Base-by-base conservation (phyloP, 1,140 invertebrate species). In the Thaumatotibia leucotreta region DNA sequence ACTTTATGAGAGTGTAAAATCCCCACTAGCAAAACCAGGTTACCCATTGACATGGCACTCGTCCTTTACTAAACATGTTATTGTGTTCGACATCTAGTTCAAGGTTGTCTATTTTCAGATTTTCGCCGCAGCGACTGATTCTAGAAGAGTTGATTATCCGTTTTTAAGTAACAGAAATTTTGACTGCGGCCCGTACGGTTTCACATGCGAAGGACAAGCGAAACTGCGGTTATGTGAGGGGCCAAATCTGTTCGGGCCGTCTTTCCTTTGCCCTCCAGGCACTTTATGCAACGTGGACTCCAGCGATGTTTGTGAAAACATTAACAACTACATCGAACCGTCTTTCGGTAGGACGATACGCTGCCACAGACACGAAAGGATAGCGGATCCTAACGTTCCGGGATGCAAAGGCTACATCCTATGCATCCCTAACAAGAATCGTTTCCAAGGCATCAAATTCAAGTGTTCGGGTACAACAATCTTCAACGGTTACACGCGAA, bases 391-490 rank as follows among this genome's bases (percentile, higher is more conserved):
- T 0, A 86, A 61, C 33, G 84, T 91, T 0, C 77, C 85, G 0
- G 79, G 75, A 2, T 91, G 88, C 67, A 91, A 89, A 74, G 88
- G 87, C 10, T 91, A 91, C 64, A 88, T 91, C 10, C 64, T 91
- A 3, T 91, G 88, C 64, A 87, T 91, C 63, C 80, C 86, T 0
- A 89, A 87, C 66, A 87, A 84, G 66, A 84, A 84, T 50, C 77
- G 81, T 9, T 86, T 88, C 67, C 86, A 89, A 80, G 86, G 82
- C 11, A 84, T 91, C 9, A 89, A 89, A 54, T 91, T 91, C 64
- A 85, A 88, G 63, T 91, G 88, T 45, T 74, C 80, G 0, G 88
- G 88, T 8, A 81, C 83, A n/a, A 91, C 88, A 0, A 72, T 91
- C 11, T 91, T 91, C 61, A 89, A 85, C 64, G 86, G 87, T 0